Base-by-base conservation (phyloP, 2,797 vertebrate genomes). In the Hippopotamyrus pictus region DNA sequence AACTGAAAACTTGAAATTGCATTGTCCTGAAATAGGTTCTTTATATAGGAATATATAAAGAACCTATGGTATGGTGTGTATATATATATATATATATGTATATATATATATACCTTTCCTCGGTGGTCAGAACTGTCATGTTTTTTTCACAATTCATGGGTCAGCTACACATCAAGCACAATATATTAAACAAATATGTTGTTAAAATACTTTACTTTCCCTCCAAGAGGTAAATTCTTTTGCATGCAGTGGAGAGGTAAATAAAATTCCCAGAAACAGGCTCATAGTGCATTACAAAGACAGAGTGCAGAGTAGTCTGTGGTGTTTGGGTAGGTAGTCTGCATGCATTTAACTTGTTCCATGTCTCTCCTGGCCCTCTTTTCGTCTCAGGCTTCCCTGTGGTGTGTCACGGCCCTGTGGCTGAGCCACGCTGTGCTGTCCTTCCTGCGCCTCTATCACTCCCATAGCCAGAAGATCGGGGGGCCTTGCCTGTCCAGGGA, bases 381-480 rank as follows among this genome's bases (percentile, higher is more conserved):
- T 53, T 29, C 87, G 25, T 22, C 25, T 54, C 93, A 97, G 96
- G 93, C 91, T 0, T 94, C 95, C 65, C 92, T 97, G 89, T 97
- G 96, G 96, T 93, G 91, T 87, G 95, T 96, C 89, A 95, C 95
- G 0, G 93, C 93, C 59, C 91, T 96, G 88, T 97, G 96, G 96
- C 90, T 96, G 91, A 89, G 89, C 88, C 95, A 97, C 82, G 95
- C 95, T 89, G 92, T 95, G 91, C 93, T 97, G 93, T 95, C 96
- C 12, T 96, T 97, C 93, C 93, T 96, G 92, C 94, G 96, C 33
- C 95, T 97, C 51, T 96, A 96, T 91, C 95, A 96, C 92, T 96
- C 95, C 54, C 95, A 97, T 93, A 96, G 94, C 88, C 95, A 96
- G 93, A 93, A 96, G 91, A 94, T 96, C 89, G 93, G 90, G 0